Conservation (phyloP, 2,113 vertebrate species). For the Sinocyclocheilus maitianheensis region DNA sequence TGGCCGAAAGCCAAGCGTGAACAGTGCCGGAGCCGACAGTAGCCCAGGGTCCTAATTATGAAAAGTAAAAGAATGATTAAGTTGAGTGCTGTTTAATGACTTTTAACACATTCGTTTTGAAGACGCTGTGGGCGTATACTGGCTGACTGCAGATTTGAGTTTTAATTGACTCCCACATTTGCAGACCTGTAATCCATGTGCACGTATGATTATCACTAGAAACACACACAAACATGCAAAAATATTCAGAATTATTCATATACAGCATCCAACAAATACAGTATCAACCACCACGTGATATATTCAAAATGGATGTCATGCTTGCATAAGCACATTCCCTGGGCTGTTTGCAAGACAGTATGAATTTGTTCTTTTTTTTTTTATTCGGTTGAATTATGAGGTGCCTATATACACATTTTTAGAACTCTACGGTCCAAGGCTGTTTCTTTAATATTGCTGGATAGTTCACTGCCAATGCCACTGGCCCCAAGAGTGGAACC, state of each 20-base stretch:
- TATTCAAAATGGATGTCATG: slow-evolving; percentile 28
- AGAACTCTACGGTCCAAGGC: neutral
- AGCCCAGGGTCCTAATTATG: slow-evolving; percentile 59
- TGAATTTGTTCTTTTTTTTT: neutral
- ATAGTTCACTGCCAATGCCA: slow-evolving; percentile 1
- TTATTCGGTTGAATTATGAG: slow-evolving; percentile 17
- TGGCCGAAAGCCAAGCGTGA: slow-evolving; percentile 57
- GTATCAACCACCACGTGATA: neutral
- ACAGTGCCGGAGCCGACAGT: slow-evolving; percentile 44
- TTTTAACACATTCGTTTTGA: slow-evolving; percentile 59
- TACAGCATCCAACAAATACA: slow-evolving; percentile 2
- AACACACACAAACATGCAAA: slow-evolving; percentile 6
- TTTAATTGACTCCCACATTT: slow-evolving; percentile 32
- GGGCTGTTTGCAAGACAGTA: neutral
- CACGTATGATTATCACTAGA: slow-evolving; percentile 32
- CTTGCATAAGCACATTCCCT: neutral
- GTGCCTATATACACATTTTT: neutral
- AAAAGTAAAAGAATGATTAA: slow-evolving; percentile 65
- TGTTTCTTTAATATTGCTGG: slow-evolving; percentile 25
- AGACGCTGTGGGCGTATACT: slow-evolving; percentile 46
- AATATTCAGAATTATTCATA: slow-evolving; percentile 5
- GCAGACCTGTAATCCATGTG: slow-evolving; percentile 17
- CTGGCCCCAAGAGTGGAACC: neutral
- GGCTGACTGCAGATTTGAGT: slow-evolving; percentile 43
- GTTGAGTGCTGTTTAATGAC: slow-evolving; percentile 61